A percentile compares a stretch with the other conserved stretches of the same genome.
phyloP scores from a whole-genome alignment of 2,888 invertebrate genomes.

The Charanyca ferruginea region DNA sequence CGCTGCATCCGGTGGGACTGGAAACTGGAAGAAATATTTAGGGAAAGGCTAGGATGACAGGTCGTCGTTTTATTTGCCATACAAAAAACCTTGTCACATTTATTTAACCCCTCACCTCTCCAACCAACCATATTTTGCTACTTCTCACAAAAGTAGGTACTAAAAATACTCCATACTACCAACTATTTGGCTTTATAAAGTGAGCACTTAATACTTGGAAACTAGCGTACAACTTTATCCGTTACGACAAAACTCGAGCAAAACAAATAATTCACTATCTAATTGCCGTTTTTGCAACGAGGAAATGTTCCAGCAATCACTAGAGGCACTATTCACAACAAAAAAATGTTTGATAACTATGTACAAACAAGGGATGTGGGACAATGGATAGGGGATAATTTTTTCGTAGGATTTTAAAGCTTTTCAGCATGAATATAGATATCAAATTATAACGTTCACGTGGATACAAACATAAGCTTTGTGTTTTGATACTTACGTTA shows the following conservation, averaged over 20 bases:
- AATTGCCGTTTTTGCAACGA: constrained; percentile 58
- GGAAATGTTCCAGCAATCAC: constrained; percentile 55
- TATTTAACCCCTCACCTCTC: background rate
- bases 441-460: background rate
- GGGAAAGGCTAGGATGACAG: too few relatives aligned
- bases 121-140: background rate
- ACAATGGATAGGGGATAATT: background rate
- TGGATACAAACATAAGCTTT: too few relatives aligned
- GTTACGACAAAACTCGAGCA: constrained; percentile 60
- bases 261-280: constrained; percentile 62
- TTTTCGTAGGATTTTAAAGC: background rate
- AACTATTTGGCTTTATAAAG: constrained; percentile 38
- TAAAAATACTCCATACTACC: constrained; percentile 9
- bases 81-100: too few relatives aligned
- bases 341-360: constrained; percentile 5
- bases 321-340: constrained; percentile 18
- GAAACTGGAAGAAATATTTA: too few relatives aligned
- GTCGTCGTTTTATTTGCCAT: too few relatives aligned
- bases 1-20: too few relatives aligned
- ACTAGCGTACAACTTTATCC: constrained; percentile 58
- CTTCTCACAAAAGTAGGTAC: background rate
- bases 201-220: constrained; percentile 54
- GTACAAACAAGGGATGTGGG: background rate
- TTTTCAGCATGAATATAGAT: background rate
- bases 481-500: background rate